These are phyloP conservation scores for Erpornis zantholeuca DNA, from an alignment of 2,113 vertebrate genomes.

Conservation along the genomic window DNA sequence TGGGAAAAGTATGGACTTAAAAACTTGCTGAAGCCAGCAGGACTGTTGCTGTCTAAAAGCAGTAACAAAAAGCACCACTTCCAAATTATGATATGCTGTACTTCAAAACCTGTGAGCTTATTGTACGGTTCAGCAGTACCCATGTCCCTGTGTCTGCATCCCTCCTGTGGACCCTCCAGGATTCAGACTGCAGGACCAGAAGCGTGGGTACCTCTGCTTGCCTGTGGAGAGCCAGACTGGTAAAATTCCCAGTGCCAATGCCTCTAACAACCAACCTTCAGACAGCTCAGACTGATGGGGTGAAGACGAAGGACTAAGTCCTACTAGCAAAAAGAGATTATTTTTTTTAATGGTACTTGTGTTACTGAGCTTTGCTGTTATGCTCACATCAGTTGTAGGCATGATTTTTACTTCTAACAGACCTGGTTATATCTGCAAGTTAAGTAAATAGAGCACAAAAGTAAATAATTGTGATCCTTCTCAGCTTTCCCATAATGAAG, in stretches of 20 bases:
- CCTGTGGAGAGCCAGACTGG: background rate
- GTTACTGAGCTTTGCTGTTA: background rate
- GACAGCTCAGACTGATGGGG: background rate
- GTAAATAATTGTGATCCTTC: background rate
- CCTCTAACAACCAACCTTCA: background rate
- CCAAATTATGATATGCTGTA: background rate
- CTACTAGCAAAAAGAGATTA: background rate
- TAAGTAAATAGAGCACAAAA: background rate
- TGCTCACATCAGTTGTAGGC: rapidly evolving
- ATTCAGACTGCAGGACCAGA: background rate
- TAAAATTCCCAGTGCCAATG: background rate
- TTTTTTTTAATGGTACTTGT: background rate
- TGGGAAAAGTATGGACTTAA: background rate
- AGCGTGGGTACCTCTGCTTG: background rate
- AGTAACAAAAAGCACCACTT: background rate
- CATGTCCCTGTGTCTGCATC: rapidly evolving
- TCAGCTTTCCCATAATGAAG: background rate
- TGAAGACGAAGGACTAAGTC: background rate
- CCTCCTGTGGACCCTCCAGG: background rate
- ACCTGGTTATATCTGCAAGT: background rate
- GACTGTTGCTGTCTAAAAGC: background rate
- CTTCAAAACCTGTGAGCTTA: background rate
- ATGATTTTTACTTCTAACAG: background rate
- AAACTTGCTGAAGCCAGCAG: background rate
- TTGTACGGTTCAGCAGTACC: background rate